Percentiles rank a stretch among this genome's conserved stretches.
Conservation (phyloP, 2,888 invertebrate species). For the Lasioglossum morio region DNA sequence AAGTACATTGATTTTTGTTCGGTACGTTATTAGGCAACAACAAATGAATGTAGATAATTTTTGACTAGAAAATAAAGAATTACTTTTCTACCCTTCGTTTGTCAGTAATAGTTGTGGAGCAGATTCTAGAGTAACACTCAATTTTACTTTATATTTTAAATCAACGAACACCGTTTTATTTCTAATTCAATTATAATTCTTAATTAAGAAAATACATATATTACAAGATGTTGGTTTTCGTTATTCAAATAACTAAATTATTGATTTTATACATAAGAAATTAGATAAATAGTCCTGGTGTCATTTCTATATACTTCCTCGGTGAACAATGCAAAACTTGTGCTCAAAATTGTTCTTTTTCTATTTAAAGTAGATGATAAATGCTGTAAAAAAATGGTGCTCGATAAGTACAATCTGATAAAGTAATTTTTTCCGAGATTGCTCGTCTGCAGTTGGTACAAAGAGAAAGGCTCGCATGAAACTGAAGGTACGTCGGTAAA, state of each 20-base stretch:
- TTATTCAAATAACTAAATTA: not conserved
- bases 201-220: too few relatives aligned
- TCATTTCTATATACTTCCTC: too few relatives aligned
- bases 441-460: not conserved
- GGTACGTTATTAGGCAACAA: not conserved
- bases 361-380: not conserved
- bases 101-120: not conserved
- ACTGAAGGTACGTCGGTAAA: conserved; percentile 11
- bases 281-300: too few relatives aligned
- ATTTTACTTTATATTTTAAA: not conserved
- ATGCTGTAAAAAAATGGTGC: not conserved
- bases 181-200: too few relatives aligned
- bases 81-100: not conserved
- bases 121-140: not conserved
- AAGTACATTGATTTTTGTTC: not conserved
- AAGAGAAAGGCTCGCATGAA: not conserved
- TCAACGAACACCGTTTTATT: not conserved
- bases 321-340: not conserved
- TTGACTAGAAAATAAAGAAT: not conserved
- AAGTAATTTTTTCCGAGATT: not conserved
- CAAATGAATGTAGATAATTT: not conserved
- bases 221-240: too few relatives aligned
- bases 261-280: not conserved
- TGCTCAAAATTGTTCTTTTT: not conserved
- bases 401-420: not conserved